These are phyloP conservation scores for Criorhina ranunculi DNA, from an alignment of 2,888 invertebrate species.

Conservation along the genomic window DNA sequence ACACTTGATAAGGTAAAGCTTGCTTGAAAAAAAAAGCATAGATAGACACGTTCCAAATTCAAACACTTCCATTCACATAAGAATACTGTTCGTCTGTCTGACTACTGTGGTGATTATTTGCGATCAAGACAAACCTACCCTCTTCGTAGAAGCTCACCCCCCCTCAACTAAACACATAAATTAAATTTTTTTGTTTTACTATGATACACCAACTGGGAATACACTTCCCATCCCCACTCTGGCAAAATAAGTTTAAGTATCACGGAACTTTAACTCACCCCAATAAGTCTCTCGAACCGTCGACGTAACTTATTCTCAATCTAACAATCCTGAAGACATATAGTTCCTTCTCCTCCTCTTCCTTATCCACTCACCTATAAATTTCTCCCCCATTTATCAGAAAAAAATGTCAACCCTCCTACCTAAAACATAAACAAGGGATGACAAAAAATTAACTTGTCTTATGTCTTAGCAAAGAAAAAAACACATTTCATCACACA, in stretches of 20 bases:
- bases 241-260: conserved; percentile 23
- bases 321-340: conserved; percentile 39
- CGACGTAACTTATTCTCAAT: conserved; percentile 47
- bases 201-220: conserved; percentile 30
- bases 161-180: conserved; percentile 25
- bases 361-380: conserved; percentile 37
- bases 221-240: conserved; percentile 7
- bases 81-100: neutral
- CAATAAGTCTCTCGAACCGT: conserved; percentile 7
- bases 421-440: conserved; percentile 59
- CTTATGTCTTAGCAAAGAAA: conserved; percentile 51
- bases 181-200: conserved; percentile 47
- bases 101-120: neutral
- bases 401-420: conserved; percentile 54
- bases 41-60: too few relatives aligned
- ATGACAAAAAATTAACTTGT: conserved; percentile 67
- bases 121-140: neutral
- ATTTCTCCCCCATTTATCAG: conserved; percentile 47
- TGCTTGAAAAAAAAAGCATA: neutral
- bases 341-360: neutral
- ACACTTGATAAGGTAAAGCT: neutral
- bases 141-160: neutral
- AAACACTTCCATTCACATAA: neutral
- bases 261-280: conserved; percentile 28
- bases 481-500: conserved; percentile 66